These are phyloP conservation scores for Oxyruncus cristatus DNA, from an alignment of 2,113 vertebrate species.

Conservation along the genomic window DNA sequence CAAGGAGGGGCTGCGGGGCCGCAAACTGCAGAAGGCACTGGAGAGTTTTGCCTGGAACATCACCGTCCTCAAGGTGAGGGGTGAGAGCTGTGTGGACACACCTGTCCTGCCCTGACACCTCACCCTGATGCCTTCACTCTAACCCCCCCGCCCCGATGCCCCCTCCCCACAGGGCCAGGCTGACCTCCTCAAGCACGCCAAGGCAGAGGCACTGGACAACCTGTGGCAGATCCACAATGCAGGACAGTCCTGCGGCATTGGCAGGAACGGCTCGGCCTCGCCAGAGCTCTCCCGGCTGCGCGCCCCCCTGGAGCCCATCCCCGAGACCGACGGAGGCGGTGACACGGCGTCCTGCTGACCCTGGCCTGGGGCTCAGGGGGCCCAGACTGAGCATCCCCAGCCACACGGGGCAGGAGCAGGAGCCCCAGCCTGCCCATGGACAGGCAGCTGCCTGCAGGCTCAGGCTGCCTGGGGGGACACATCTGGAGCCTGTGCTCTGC, in stretches of 20 bases:
- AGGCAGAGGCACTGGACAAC: slow-evolving; percentile 85
- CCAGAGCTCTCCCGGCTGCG: slow-evolving; percentile 49
- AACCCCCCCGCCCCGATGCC: rapidly evolving
- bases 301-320: slow-evolving; percentile 68
- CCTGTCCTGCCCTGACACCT: background rate
- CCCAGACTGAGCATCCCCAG: background rate
- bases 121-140: background rate
- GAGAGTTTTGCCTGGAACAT: slow-evolving; percentile 92
- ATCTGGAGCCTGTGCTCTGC: background rate
- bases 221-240: slow-evolving; percentile 91
- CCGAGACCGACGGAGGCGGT: slow-evolving; percentile 71
- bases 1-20: slow-evolving; percentile 87
- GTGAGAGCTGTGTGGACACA: rapidly evolving
- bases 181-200: slow-evolving; percentile 88
- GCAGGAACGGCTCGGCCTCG: slow-evolving; percentile 80
- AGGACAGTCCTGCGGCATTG: slow-evolving; percentile 87
- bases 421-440: background rate
- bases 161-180: slow-evolving; percentile 82
- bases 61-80: slow-evolving; percentile 69
- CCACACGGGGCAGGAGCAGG: rapidly evolving
- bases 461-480: rapidly evolving
- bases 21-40: slow-evolving; percentile 85
- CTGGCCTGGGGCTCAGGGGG: background rate
- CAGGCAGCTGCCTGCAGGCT: background rate
- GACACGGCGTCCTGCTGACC: slow-evolving; percentile 77